Base-by-base conservation (phyloP, 2,797 vertebrate species). In the Gephyroberyx darwinii region DNA sequence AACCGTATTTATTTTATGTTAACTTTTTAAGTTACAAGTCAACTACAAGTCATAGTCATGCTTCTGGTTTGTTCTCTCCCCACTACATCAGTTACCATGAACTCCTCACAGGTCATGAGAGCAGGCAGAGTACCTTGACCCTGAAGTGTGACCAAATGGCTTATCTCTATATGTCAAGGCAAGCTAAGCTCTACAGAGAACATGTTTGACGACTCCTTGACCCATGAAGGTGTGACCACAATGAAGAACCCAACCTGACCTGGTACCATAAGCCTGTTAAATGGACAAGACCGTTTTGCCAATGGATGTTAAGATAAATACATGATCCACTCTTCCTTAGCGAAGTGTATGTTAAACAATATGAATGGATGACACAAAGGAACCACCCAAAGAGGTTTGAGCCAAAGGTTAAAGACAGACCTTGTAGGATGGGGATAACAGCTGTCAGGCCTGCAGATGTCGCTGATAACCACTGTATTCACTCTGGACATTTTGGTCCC, bases 191-290 rank as follows among this genome's bases (percentile, higher is more conserved):
- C 66, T 52, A 79, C 50, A 22, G 61, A 52, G 66, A 59, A 56
- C 52, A 66, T 43, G 71, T 30, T 10, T 1, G 52, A 66, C 69
- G 52, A 66, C 69, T 60, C 19, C 47, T 52, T 67, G 64, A 74
- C 20, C 26, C 13, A 13, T 50, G n/a, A 83, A 52, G 35, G 50
- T 66, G 53, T 62, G 57, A 56, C 53, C 43, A 56, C 5, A 8
- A 64, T 59, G 31, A 22, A 55, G 53, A 39, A 31, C 43, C 59
- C n/a, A 31, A 3, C 16, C 66, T n/a, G 17, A 66, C 31, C 55
- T 47, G 9, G 7, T 57, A 51, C 14, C 51, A 48, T 9, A 43
- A 0, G 14, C 12, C 31, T 5, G 55, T 35, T 51, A 50, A 20
- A 0, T 1, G 26, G 30, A 53, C 61, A 22, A 41, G 20, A 17